Evolutionary conservation across 2,113 vertebrate species (phyloP).

Genomic region (Pelobates fuscus): DNA sequence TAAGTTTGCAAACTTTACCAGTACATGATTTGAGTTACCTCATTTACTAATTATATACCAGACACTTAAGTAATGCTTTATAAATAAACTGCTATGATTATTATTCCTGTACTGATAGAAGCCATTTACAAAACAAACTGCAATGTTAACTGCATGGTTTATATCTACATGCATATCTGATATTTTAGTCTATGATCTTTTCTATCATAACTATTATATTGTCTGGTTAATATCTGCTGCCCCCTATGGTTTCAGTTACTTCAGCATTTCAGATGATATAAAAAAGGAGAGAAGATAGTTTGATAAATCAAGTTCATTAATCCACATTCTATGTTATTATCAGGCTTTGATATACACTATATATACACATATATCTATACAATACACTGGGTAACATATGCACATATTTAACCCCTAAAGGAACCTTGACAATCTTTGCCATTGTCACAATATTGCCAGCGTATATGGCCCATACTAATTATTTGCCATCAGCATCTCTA

Average conservation of each 20-base stretch:
- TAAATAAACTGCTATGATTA: too few relatives aligned
- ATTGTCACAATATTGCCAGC: too few relatives aligned
- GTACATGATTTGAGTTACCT: not conserved
- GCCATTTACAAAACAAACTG: too few relatives aligned
- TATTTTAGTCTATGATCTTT: not conserved
- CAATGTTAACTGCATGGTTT: not conserved
- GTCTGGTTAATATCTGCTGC: conserved; percentile 74
- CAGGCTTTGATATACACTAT: not conserved
- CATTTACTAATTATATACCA: not conserved
- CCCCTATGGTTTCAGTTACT: conserved; percentile 70
- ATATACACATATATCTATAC: too few relatives aligned
- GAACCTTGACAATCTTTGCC: too few relatives aligned
- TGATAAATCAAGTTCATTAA: not conserved
- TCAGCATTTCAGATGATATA: conserved; percentile 12
- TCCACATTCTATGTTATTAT: not conserved
- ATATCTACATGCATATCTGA: not conserved
- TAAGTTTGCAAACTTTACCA: not conserved
- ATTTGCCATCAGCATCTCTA: too few relatives aligned
- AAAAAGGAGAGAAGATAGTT: not conserved
- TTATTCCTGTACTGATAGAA: too few relatives aligned
- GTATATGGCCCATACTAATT: too few relatives aligned
- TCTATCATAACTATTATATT: conserved; percentile 22
- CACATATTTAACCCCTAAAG: too few relatives aligned
- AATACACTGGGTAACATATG: too few relatives aligned
- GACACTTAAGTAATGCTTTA: not conserved